Conservation (phyloP, 2,797 vertebrate species). For the Coluber constrictor region DNA sequence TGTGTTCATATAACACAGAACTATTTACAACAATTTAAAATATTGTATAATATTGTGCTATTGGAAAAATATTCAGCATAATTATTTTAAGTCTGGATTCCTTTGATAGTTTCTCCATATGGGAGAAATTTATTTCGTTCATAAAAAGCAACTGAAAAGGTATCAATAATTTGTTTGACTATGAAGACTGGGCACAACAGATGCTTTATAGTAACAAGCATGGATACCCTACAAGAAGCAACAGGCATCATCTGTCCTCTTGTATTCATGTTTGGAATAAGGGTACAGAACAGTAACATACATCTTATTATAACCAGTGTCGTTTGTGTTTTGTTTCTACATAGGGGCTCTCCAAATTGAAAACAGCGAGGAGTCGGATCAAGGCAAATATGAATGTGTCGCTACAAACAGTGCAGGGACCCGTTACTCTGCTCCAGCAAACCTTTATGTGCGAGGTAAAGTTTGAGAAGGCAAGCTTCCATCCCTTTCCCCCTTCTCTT, state of each 20-base stretch:
- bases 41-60: not conserved
- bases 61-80: slow-evolving; percentile 21
- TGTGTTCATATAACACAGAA: not conserved
- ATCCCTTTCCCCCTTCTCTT: slow-evolving; percentile 31
- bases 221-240: slow-evolving; percentile 33
- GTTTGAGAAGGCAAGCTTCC: slow-evolving; percentile 64
- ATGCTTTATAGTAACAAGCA: slow-evolving; percentile 30
- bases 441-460: slow-evolving; percentile 97
- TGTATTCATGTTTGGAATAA: slow-evolving; percentile 18
- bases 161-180: slow-evolving; percentile 38
- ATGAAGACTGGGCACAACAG: slow-evolving; percentile 13
- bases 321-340: slow-evolving; percentile 62
- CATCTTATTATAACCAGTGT: slow-evolving; percentile 48
- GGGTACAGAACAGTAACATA: not conserved
- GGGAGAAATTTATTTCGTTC: slow-evolving; percentile 7
- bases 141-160: slow-evolving; percentile 25
- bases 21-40: not conserved
- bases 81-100: slow-evolving; percentile 35
- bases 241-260: slow-evolving; percentile 4
- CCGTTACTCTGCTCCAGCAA: slow-evolving; percentile 93
- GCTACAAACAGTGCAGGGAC: slow-evolving; percentile 94
- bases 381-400: slow-evolving; percentile 98
- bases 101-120: slow-evolving; percentile 48
- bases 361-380: slow-evolving; percentile 96
- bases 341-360: slow-evolving; percentile 96